Base-by-base conservation (phyloP, 2,113 vertebrate genomes). In the Probosciger aterrimus region DNA sequence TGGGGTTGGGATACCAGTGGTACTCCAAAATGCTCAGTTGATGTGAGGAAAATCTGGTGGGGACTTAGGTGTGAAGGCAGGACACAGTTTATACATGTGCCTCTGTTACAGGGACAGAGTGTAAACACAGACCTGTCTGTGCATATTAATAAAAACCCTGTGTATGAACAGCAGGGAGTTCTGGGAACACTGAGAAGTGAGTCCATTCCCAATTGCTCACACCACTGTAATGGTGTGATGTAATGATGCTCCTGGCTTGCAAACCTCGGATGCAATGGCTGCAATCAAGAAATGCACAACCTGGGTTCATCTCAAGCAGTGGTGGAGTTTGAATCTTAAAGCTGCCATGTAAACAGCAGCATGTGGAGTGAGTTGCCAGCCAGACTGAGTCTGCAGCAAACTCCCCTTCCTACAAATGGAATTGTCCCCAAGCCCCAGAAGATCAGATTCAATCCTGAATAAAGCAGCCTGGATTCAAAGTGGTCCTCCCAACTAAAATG, bases 331-430 rank as follows among this genome's bases (percentile, higher is more conserved):
- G 39, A 78, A 81, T 69, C 30, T 37, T 47, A 47, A 81, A 89
- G 35, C 41, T 70, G 49, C 35, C 27, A 11, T 18, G n/a, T 62
- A 43, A 81, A 43, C 8, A 65, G 24, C 50, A 88, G 37, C 44
- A 52, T 0, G 0, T 3, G 7, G 19, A 86, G 24, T 0, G 9
- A 46, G 31, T 27, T 71, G n/a, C 23, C 46, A 62, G 47, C 25
- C 65, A 33, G 35, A 49, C 39, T 28, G 20, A 14, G 27, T 28
- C 39, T 92, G 57, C 28, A 49, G 30, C 18, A 64, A 74, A 74
- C 11, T n/a, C n/a, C 15, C 11, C 14, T 76, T 76, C 27, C 12
- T 24, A 20, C 31, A 53, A 81, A 60, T 9, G 4, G 27, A 37
- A 68, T 25, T 52, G 14, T 69, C 19, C 19, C 15, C 10, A 64